Evolutionary conservation across 2,888 invertebrate species (phyloP), one percentile per base, ranked within the genome.

Genomic region (Drosophila paranaensis): DNA sequence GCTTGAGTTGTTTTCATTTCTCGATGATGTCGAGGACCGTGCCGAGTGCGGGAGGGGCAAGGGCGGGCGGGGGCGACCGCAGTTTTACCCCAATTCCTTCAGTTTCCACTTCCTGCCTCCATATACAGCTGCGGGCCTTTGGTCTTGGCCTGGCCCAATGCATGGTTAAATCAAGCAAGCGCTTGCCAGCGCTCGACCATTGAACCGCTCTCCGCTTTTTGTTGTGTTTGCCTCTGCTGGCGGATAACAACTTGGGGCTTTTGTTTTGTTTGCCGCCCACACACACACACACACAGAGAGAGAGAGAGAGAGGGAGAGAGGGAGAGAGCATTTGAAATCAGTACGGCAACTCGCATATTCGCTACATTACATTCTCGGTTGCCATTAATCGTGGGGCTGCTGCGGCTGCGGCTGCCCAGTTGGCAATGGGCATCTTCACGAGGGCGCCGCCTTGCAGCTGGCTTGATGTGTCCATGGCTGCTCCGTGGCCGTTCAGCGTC

Each of bases 1-100:
- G 86, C 91, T 84, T 91, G 91, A 91, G 89, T 90, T 90, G 89
- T 81, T 91, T 91, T 88, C 86, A 88, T 83, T 90, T 88, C 90
- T 84, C 84, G 84, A 88, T 84, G 89, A 89, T 89, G 84, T 89
- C 86, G 84, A 71, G 82, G 66, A 88, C 73, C 70, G 66, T 55
- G 43, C 67, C 66, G 50, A n/a, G 37, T 3, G 53, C 33, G 25
- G 27, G 5, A 10, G 39, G 3, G n/a, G 27, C 27, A 37, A 20
- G 20, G 0, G 20, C 20, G 20, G 20, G 20, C 20, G 39, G 27
- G 27, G 60, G 67, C 67, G 77, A 82, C 80, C 80, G 71, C 85
- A 86, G 81, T 62, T 79, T 72, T 66, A 72, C 77, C 77, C 63
- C 72, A 81, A 79, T 74, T 81, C 75, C 75, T 60, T 37, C 55